Evolutionary conservation across 1,140 invertebrate genomes (phyloP).

Genomic region (Nasonia longicornis): DNA sequence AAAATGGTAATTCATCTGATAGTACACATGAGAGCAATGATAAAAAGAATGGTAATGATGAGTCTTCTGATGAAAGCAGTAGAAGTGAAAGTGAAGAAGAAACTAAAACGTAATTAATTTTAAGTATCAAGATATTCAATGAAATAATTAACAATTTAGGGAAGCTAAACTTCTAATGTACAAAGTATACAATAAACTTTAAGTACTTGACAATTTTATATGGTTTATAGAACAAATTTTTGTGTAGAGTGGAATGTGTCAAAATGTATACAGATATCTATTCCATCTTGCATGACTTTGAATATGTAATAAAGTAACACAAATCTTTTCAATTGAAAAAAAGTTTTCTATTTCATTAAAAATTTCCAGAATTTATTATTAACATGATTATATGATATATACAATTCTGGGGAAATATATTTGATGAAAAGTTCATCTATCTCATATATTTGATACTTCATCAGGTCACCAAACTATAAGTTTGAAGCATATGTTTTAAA

Average conservation of each 20-base stretch:
- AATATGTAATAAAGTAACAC: neutral
- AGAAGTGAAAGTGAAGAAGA: conserved; percentile 63
- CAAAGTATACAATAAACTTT: conserved; percentile 29
- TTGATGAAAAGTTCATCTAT: conserved; percentile 1
- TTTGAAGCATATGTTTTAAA: no score
- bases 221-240: neutral
- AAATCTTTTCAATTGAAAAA: neutral
- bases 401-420: neutral
- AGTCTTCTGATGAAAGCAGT: conserved; percentile 53
- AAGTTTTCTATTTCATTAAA: neutral
- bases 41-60: conserved; percentile 56
- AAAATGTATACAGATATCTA: neutral
- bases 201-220: conserved; percentile 16
- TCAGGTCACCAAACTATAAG: no score
- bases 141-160: neutral
- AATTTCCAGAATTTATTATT: neutral
- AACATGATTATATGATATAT: neutral
- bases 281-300: neutral
- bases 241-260: neutral
- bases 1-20: conserved; percentile 59
- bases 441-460: neutral
- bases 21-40: conserved; percentile 47
- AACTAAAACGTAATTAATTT: conserved; percentile 48
- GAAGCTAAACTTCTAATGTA: conserved; percentile 19
- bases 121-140: neutral